Percentiles rank a stretch among this genome's conserved stretches.
These are phyloP conservation scores for Argopecten irradians DNA, from an alignment of 1,140 invertebrate species.

Conservation along the genomic window DNA sequence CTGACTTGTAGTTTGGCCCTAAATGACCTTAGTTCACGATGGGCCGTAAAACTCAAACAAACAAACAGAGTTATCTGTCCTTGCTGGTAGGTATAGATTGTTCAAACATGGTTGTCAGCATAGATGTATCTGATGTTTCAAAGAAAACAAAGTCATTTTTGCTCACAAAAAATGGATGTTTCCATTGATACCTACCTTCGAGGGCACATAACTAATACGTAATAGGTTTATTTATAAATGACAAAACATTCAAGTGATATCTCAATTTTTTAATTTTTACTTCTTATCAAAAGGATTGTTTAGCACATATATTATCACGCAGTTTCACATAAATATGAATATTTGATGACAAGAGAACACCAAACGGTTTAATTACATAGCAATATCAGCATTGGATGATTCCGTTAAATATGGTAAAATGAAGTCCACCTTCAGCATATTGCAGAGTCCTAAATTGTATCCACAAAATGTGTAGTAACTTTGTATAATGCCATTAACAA, in stretches of 20 bases:
- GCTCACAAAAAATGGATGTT: too few relatives aligned
- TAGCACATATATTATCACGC: conserved; percentile 10
- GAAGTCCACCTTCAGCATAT: not conserved
- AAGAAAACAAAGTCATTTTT: too few relatives aligned
- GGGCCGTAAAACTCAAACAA: too few relatives aligned
- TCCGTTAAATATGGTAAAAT: not conserved
- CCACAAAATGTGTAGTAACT: not conserved
- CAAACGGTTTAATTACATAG: not conserved
- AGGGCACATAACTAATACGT: too few relatives aligned
- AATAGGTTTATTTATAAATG: too few relatives aligned
- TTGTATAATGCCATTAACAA: not conserved
- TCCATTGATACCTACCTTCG: too few relatives aligned
- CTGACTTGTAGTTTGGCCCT: too few relatives aligned
- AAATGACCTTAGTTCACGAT: too few relatives aligned
- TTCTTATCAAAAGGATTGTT: not conserved
- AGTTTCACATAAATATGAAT: conserved; percentile 5
- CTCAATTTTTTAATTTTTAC: not conserved
- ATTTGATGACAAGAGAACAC: not conserved
- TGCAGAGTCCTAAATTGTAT: not conserved
- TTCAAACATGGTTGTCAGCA: too few relatives aligned
- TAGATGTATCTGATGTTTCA: too few relatives aligned
- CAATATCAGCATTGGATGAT: not conserved
- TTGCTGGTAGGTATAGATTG: too few relatives aligned
- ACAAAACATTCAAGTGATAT: not conserved
- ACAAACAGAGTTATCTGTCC: too few relatives aligned